Evolutionary conservation across 2,113 vertebrate genomes (phyloP).

Genomic region (Butorides virescens): DNA sequence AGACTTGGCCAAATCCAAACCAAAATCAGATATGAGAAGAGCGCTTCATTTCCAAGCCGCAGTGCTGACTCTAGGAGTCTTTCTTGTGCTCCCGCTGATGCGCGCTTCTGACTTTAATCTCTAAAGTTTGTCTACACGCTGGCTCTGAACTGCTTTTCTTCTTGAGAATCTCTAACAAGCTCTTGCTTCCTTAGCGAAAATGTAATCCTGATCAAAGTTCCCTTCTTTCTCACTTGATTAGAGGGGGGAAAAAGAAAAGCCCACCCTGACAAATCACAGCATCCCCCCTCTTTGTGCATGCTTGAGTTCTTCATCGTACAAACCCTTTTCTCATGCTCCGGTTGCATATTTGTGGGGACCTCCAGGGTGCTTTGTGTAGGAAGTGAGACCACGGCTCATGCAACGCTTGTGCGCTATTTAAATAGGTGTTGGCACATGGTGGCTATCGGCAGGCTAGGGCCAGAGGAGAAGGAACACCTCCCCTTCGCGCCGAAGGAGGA

Average conservation of each 20-base stretch:
- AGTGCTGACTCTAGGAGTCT: neutral
- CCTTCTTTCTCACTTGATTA: neutral
- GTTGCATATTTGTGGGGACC: neutral
- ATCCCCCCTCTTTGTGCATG: fast-evolving
- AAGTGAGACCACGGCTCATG: neutral
- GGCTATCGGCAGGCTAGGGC: neutral
- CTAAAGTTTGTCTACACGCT: neutral
- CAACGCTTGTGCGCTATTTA: fast-evolving
- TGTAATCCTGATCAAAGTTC: neutral
- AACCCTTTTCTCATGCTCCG: neutral
- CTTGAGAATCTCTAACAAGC: neutral
- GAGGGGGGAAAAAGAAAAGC: neutral
- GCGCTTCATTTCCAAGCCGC: neutral
- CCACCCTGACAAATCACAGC: neutral
- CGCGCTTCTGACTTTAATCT: neutral
- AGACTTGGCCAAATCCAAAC: neutral
- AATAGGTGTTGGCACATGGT: neutral
- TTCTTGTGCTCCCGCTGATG: neutral
- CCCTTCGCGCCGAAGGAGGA: neutral
- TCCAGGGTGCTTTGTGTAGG: fast-evolving
- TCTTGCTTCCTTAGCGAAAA: neutral
- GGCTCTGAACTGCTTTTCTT: neutral
- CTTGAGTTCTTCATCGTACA: neutral
- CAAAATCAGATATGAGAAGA: neutral
- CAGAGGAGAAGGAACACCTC: neutral